Percentiles rank a stretch among this genome's conserved stretches.
These are phyloP conservation scores for Mormyrops attenuatus DNA, from an alignment of 2,797 vertebrate genomes.

Conservation along the genomic window DNA sequence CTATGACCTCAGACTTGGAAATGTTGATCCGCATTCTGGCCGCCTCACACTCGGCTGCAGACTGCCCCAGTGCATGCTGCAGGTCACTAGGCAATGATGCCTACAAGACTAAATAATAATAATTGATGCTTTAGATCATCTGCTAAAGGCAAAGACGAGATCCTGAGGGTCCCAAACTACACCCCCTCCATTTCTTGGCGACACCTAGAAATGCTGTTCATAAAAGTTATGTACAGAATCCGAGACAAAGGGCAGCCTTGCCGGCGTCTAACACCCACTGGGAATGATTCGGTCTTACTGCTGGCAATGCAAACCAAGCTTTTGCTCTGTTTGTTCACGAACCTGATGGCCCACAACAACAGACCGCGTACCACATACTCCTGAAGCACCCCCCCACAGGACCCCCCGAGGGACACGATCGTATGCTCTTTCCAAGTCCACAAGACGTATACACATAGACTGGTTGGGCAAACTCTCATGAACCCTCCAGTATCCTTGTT, in stretches of 20 bases:
- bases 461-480: neutral
- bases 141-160: neutral
- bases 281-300: neutral
- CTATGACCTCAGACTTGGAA: neutral
- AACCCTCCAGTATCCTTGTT: neutral
- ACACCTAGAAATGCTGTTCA: neutral
- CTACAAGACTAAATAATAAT: neutral
- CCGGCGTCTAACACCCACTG: neutral
- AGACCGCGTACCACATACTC: neutral
- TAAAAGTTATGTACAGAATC: neutral
- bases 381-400: neutral
- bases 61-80: neutral
- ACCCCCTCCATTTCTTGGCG: neutral
- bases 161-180: neutral
- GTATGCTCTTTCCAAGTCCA: neutral
- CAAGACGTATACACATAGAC: neutral
- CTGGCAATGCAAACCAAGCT: neutral
- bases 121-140: neutral
- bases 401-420: neutral
- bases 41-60: neutral
- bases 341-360: neutral
- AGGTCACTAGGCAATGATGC: neutral
- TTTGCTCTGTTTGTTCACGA: neutral
- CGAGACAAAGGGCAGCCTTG: neutral
- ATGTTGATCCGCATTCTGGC: neutral